phyloP scores from a whole-genome alignment of 2,888 invertebrate species.

The Pegoplata infirma region DNA sequence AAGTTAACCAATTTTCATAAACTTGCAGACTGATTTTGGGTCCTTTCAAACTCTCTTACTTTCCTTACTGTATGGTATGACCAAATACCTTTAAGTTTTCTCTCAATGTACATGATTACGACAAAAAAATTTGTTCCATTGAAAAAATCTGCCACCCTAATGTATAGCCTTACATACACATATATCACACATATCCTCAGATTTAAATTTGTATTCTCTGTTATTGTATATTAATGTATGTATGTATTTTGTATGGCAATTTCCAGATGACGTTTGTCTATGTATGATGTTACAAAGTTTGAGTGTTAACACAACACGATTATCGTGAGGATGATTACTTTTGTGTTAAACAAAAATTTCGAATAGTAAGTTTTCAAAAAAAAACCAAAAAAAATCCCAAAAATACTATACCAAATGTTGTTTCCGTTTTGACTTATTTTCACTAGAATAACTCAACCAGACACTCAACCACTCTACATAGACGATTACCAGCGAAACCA shows the following conservation, averaged over 20 bases:
- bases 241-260: conserved; percentile 53
- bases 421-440: conserved; percentile 56
- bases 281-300: conserved; percentile 42
- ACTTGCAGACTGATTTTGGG: no score
- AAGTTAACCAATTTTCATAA: no score
- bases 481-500: neutral
- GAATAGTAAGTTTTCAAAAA: conserved; percentile 48
- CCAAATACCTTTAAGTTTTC: no score
- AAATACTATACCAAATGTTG: conserved; percentile 24
- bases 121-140: no score
- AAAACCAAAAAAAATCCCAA: neutral
- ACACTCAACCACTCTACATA: conserved; percentile 3
- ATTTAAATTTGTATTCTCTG: conserved; percentile 67
- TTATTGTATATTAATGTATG: no score
- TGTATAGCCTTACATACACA: no score
- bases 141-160: no score
- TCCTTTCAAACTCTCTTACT: no score
- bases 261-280: conserved; percentile 58
- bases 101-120: no score
- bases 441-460: conserved; percentile 28
- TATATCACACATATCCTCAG: conserved; percentile 49
- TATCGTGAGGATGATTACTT: conserved; percentile 77
- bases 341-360: conserved; percentile 69
- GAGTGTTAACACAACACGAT: conserved; percentile 73
- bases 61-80: no score